Conservation (phyloP, 2,888 invertebrate genomes). For the Aelia acuminata region DNA sequence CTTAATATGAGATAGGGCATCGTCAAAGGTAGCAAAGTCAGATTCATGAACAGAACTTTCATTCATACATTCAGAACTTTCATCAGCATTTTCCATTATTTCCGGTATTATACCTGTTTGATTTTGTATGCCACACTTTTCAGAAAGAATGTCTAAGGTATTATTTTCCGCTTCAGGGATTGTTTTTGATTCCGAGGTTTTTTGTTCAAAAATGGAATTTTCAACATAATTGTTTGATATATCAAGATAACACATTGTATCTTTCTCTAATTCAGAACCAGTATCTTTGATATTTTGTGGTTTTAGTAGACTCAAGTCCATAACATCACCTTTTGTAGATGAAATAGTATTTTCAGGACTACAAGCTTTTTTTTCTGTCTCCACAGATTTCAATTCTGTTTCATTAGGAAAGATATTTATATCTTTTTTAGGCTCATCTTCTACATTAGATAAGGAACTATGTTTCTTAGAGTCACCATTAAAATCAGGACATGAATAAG, state of each 20-base stretch:
- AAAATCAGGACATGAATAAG: slow-evolving; percentile 10
- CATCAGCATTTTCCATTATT: not conserved
- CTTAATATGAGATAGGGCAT: not conserved
- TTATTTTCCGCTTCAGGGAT: not conserved
- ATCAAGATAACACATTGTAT: slow-evolving; percentile 35
- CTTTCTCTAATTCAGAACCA: slow-evolving; percentile 6
- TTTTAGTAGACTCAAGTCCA: slow-evolving; percentile 43
- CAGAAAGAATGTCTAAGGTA: not conserved
- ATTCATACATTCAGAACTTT: not conserved
- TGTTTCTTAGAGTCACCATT: not conserved
- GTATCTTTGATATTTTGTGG: not conserved
- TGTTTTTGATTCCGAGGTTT: not conserved
- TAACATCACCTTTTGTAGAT: slow-evolving; percentile 12
- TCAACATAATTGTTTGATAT: slow-evolving; percentile 50
- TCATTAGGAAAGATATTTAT: not conserved
- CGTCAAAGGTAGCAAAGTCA: not conserved
- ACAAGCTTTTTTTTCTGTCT: slow-evolving; percentile 8
- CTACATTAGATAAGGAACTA: not conserved
- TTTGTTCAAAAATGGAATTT: slow-evolving; percentile 7
- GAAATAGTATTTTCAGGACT: not conserved
- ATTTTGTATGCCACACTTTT: not conserved
- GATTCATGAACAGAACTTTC: slow-evolving; percentile 11
- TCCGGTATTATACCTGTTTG: not conserved
- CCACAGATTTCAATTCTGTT: not conserved
- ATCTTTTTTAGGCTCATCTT: not conserved